Percentiles rank a stretch among this genome's conserved stretches.
Conservation (phyloP, 2,113 vertebrate genomes). For the Callithrix jacchus region DNA sequence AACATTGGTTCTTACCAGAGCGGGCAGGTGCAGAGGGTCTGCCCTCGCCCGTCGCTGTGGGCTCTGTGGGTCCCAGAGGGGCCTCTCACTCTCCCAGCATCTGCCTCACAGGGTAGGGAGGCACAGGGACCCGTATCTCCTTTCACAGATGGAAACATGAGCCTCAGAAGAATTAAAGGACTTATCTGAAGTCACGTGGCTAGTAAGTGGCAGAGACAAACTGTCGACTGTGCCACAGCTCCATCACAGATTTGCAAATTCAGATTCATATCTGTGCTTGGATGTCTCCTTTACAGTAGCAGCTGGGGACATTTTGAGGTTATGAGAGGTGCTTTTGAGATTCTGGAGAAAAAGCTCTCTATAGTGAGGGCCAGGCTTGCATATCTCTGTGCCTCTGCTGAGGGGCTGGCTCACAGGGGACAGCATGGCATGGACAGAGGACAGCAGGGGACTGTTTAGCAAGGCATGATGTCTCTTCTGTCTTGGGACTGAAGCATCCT, state of each 20-base stretch:
- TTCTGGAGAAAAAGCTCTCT: background rate
- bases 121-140: background rate
- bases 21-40: background rate
- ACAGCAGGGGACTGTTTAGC: background rate
- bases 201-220: background rate
- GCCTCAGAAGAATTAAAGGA: background rate
- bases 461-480: background rate
- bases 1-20: background rate
- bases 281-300: background rate
- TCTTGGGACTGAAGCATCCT: background rate
- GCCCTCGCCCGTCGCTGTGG: fast-evolving
- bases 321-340: background rate
- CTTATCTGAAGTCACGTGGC: background rate
- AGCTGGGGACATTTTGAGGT: background rate
- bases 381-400: background rate
- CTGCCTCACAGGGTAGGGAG: background rate
- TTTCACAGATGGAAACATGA: background rate
- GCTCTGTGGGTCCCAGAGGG: background rate
- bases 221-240: background rate
- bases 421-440: background rate
- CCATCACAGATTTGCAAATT: background rate
- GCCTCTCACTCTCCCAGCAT: background rate
- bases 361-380: background rate
- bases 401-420: too few species aligned
- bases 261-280: background rate